Conservation (phyloP, 2,888 invertebrate species). For the Gandaritis pyraliata region DNA sequence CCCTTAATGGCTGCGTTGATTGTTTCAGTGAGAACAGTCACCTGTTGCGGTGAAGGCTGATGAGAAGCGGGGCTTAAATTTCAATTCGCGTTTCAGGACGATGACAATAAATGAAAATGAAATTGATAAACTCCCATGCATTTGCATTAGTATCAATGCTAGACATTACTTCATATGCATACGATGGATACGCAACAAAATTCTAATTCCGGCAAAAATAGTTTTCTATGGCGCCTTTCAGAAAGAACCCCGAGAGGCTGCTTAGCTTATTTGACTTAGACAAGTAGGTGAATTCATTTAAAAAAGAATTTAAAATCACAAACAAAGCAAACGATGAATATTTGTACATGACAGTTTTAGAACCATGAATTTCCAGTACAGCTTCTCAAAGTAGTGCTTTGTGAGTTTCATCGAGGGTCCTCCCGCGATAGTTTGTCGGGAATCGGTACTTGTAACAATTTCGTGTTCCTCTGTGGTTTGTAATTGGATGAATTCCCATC, state of each 20-base stretch:
- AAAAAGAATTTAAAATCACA: too few relatives aligned
- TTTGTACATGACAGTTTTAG: neutral
- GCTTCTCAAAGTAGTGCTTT: conserved; percentile 5
- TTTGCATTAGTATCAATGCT: too few relatives aligned
- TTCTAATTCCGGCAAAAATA: too few relatives aligned
- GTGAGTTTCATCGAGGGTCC: conserved; percentile 39
- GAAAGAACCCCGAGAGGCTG: too few relatives aligned
- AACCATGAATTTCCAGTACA: conserved; percentile 1
- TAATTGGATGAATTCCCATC: conserved; percentile 44
- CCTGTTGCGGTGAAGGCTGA: conserved; percentile 27
- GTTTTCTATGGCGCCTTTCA: too few relatives aligned
- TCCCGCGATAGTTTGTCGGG: conserved; percentile 30
- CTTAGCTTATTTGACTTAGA: too few relatives aligned
- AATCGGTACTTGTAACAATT: conserved; percentile 42
- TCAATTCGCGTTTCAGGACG: conserved; percentile 22
- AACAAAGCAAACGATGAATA: neutral
- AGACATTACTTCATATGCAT: too few relatives aligned
- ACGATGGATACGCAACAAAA: too few relatives aligned
- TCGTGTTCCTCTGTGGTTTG: conserved; percentile 40
- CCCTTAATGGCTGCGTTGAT: conserved; percentile 5
- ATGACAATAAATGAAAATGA: conserved; percentile 27
- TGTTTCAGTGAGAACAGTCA: conserved; percentile 26
- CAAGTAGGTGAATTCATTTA: too few relatives aligned
- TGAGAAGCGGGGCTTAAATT: conserved; percentile 26
- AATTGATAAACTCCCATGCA: neutral